These are phyloP conservation scores for Ptychadena robeensis DNA, from an alignment of 2,797 vertebrate genomes.

Conservation along the genomic window DNA sequence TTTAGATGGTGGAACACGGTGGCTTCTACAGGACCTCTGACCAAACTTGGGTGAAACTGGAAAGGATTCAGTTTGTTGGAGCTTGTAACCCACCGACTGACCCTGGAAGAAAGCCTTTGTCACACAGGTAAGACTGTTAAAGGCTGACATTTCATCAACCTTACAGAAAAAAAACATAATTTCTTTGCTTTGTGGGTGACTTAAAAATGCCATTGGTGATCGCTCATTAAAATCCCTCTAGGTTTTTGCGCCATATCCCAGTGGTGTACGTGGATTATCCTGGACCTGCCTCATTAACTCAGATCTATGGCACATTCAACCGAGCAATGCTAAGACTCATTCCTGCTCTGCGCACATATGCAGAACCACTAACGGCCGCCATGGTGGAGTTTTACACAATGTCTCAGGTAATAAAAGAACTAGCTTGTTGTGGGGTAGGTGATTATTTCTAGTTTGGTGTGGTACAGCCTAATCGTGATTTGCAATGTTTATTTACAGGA, in stretches of 20 bases:
- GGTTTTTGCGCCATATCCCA: constrained; percentile 96
- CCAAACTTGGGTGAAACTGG: constrained; percentile 98
- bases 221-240: constrained; percentile 59
- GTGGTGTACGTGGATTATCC: constrained; percentile 99
- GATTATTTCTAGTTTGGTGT: not conserved
- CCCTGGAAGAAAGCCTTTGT: constrained; percentile 95
- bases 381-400: constrained; percentile 99
- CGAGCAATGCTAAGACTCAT: constrained; percentile 97
- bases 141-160: too few relatives aligned
- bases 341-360: constrained; percentile 91
- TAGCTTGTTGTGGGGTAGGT: not conserved
- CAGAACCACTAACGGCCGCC: constrained; percentile 95
- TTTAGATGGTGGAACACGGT: constrained; percentile 97
- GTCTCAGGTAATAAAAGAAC: constrained; percentile 85
- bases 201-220: too few relatives aligned
- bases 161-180: too few relatives aligned
- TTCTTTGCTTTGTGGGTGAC: too few relatives aligned
- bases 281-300: constrained; percentile 96
- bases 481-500: constrained; percentile 76
- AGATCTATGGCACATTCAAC: constrained; percentile 99
- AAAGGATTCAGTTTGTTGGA: constrained; percentile 98
- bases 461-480: not conserved
- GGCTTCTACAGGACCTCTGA: constrained; percentile 98
- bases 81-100: constrained; percentile 98
- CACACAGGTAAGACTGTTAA: constrained; percentile 83